These are phyloP conservation scores for Graphium colonna DNA, from an alignment of 2,888 invertebrate genomes.

Conservation along the genomic window DNA sequence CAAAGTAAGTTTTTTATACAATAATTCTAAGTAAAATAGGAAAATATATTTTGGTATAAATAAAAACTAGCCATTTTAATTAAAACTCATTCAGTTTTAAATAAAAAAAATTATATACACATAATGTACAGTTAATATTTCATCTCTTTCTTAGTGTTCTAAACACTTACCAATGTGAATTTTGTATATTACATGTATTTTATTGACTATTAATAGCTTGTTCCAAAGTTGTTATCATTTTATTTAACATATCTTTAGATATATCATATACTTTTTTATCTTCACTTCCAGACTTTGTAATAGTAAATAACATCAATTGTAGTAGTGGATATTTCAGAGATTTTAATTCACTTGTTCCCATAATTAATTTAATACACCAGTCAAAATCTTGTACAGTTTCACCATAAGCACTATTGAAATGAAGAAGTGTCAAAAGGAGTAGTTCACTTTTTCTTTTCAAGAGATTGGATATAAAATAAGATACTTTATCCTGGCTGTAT, in stretches of 20 bases:
- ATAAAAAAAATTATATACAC: no score
- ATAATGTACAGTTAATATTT: no score
- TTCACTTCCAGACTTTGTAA: slow-evolving; percentile 34
- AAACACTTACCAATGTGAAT: no score
- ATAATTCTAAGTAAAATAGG: no score
- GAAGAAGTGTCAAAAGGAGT: slow-evolving; percentile 38
- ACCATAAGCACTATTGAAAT: slow-evolving; percentile 43
- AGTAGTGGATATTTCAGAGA: slow-evolving; percentile 49
- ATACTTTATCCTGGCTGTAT: slow-evolving; percentile 12
- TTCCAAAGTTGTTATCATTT: slow-evolving; percentile 51
- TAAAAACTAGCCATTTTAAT: no score
- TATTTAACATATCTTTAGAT: slow-evolving; percentile 47
- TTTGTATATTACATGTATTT: no score
- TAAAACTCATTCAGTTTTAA: no score
- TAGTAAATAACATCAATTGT: slow-evolving; percentile 43
- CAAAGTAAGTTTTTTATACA: no score
- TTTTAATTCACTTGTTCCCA: slow-evolving; percentile 56
- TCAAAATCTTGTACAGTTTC: slow-evolving; percentile 46
- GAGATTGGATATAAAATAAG: slow-evolving; percentile 11
- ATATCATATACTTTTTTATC: slow-evolving; percentile 47
- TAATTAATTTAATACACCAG: slow-evolving; percentile 51
- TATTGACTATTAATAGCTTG: slow-evolving; percentile 18
- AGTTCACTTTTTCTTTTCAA: slow-evolving; percentile 37
- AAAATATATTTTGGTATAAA: no score
- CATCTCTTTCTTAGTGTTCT: no score